Base-by-base conservation (phyloP, 2,888 invertebrate species). In the Patella pellucida region DNA sequence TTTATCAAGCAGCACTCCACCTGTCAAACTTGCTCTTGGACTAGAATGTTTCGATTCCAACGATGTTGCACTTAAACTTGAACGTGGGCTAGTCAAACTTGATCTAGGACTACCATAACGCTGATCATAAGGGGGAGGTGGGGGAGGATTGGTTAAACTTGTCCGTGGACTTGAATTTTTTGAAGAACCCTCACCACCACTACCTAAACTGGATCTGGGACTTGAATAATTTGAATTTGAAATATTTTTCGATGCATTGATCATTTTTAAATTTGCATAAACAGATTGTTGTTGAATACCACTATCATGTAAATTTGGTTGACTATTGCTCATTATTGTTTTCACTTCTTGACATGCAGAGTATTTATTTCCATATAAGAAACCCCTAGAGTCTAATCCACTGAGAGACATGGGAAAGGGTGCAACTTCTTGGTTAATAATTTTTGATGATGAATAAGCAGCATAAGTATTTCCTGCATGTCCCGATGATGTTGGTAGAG, bases 41-140 rank as follows among this genome's bases (percentile, higher is more conserved):
- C 92, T 91, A 82, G 92, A 92, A 88, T 91, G 92, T 84, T 91
- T 92, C 0, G 92, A 92, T 83, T 92, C 92, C 77, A 91, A 88
- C 27, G 92, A 92, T 76, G 90, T 89, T 62, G 90, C 86, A 84
- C 92, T 92, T 74, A 91, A 79, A 80, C 88, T 88, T n/a, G 89
- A 89, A n/a, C 85, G 79, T 56, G 86, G 85, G 76, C 86, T 88
- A 9, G 86, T 84, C 56, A 85, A 78, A 76, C 85, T 87, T 69
- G 86, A 86, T 54, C 87, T 81, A n/a, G 85, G 84, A 72, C 83
- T 84, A 5, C 84, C 81, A 27, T 78, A 80, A 54, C 84, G 80
- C 19, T 83, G 80, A 78, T 87, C 86, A 79, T 87, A 86, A 14
- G 84, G 84, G 12, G 84, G 83, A 52, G 84, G 84, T 67, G 84